These are phyloP conservation scores for Cyrtonyx montezumae DNA, from an alignment of 2,113 vertebrate species.

Conservation along the genomic window DNA sequence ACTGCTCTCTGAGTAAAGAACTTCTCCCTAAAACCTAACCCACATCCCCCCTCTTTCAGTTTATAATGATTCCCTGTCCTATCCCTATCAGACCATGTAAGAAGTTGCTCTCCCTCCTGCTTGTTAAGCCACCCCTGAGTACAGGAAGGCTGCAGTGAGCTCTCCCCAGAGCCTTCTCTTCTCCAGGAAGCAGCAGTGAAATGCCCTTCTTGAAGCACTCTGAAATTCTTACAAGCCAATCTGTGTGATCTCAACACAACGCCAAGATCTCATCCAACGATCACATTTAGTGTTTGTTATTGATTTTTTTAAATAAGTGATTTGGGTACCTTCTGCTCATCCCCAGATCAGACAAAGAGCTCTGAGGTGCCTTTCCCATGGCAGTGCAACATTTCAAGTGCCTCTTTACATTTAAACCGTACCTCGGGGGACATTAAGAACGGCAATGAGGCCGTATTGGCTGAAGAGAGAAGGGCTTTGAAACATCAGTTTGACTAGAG, in stretches of 20 bases:
- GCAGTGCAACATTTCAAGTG: not conserved
- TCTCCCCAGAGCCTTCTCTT: too few relatives aligned
- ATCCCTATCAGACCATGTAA: too few relatives aligned
- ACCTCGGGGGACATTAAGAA: not conserved
- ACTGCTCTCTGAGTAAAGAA: too few relatives aligned
- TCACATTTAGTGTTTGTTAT: not conserved
- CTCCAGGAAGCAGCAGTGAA: too few relatives aligned
- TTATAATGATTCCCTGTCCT: too few relatives aligned
- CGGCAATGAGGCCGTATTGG: fast-evolving
- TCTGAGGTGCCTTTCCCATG: not conserved
- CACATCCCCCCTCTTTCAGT: too few relatives aligned
- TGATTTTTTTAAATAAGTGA: not conserved
- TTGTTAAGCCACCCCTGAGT: too few relatives aligned
- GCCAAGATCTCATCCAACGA: not conserved
- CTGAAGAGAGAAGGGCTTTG: not conserved
- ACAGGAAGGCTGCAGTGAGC: too few relatives aligned
- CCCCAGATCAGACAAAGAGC: not conserved
- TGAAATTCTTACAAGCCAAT: not conserved
- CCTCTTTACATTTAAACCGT: not conserved
- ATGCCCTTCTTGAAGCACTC: not conserved
- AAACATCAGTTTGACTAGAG: not conserved
- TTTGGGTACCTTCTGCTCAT: not conserved
- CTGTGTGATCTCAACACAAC: not conserved
- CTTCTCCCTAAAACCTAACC: too few relatives aligned
- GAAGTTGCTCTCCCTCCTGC: too few relatives aligned